These are phyloP conservation scores for Bembecia ichneumoniformis DNA, from an alignment of 2,888 invertebrate species.

Conservation along the genomic window DNA sequence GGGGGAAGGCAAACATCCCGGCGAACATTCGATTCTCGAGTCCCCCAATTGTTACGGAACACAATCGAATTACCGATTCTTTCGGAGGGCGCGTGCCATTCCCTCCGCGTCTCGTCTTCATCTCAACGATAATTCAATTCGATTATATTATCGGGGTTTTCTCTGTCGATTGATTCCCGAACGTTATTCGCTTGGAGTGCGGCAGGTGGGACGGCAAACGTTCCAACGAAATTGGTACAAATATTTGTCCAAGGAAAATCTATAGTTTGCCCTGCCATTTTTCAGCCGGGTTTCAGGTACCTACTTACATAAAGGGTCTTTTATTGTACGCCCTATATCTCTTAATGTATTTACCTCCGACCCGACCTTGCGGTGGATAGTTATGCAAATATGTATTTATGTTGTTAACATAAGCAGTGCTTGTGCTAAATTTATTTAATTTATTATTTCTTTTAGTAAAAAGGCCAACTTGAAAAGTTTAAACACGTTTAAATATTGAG, in stretches of 20 bases:
- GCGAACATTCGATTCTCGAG: constrained; percentile 33
- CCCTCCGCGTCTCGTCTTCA: constrained; percentile 39
- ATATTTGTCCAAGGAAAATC: constrained; percentile 34
- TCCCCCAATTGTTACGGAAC: constrained; percentile 51
- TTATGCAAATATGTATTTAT: too few species aligned
- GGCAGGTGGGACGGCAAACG: constrained; percentile 31
- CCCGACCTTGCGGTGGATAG: too few species aligned
- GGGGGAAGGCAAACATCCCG: constrained; percentile 30
- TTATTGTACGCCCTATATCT: too few species aligned
- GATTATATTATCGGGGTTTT: constrained; percentile 61
- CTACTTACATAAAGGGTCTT: too few species aligned
- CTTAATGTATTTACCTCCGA: too few species aligned
- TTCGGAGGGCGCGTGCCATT: constrained; percentile 20
- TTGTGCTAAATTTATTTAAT: too few species aligned
- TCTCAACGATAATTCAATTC: constrained; percentile 67
- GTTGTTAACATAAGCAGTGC: too few species aligned
- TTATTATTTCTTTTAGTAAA: too few species aligned
- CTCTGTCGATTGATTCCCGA: constrained; percentile 56
- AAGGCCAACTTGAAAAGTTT: too few species aligned
- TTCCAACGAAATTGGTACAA: constrained; percentile 22
- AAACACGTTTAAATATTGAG: too few species aligned
- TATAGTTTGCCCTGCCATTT: not conserved
- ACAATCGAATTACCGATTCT: constrained; percentile 66
- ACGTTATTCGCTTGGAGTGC: constrained; percentile 16
- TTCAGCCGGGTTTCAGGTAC: not conserved